These are phyloP conservation scores for Artibeus lituratus DNA, from an alignment of 2,797 vertebrate species.

Conservation along the genomic window DNA sequence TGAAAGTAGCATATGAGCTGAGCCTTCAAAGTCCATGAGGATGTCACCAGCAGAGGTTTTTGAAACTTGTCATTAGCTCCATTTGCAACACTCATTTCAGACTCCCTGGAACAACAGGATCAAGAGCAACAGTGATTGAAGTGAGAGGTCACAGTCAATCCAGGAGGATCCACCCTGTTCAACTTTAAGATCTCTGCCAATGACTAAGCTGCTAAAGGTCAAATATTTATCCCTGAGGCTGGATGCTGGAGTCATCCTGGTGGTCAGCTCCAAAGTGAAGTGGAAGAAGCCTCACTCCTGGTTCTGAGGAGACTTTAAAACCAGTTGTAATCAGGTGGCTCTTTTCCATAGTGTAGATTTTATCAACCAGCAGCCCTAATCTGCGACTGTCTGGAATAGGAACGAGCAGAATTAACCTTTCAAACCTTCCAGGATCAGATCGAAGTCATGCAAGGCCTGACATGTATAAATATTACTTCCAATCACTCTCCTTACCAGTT, in stretches of 20 bases:
- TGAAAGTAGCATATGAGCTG: background rate
- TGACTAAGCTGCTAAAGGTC: background rate
- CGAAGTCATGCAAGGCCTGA: constrained; percentile 46
- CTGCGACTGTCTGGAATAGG: constrained; percentile 72
- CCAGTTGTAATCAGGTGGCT: constrained; percentile 55
- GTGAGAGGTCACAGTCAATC: background rate
- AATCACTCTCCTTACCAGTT: no score
- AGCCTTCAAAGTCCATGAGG: background rate
- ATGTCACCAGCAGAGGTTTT: background rate
- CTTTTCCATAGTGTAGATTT: constrained; percentile 65
- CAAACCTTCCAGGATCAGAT: constrained; percentile 66
- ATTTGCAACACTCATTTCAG: constrained; percentile 45
- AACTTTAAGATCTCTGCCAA: background rate
- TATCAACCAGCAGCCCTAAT: constrained; percentile 71
- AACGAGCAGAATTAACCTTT: constrained; percentile 77
- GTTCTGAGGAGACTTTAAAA: constrained; percentile 57
- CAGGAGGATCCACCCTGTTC: background rate
- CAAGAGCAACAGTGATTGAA: constrained; percentile 32
- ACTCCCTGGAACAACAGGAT: background rate
- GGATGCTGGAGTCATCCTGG: background rate
- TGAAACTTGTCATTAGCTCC: background rate
- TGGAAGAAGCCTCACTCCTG: constrained; percentile 41
- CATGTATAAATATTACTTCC: no score
- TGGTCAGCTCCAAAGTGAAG: background rate
- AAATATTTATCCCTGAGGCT: background rate